phyloP scores from a whole-genome alignment of 2,113 vertebrate genomes.

The Upupa epops region DNA sequence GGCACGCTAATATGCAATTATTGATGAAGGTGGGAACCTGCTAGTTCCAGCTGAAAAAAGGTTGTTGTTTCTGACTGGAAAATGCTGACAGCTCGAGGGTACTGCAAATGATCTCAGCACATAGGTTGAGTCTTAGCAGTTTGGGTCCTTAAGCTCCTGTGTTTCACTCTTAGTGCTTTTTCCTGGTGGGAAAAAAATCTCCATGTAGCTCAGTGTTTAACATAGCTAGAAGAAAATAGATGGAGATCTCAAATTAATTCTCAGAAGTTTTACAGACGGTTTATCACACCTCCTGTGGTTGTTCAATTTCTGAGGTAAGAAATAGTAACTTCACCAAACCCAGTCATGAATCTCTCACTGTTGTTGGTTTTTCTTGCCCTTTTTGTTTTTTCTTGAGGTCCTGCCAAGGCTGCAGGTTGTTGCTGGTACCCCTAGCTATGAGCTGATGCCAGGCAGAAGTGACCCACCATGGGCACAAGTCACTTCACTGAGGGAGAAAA shows the following conservation, averaged over 20 bases:
- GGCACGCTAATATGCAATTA: background rate
- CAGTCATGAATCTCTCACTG: background rate
- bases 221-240: constrained; percentile 30
- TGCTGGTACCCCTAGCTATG: background rate
- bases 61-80: background rate
- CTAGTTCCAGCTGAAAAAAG: too few species aligned
- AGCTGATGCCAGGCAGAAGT: background rate
- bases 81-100: background rate
- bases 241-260: constrained; percentile 21
- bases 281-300: constrained; percentile 38
- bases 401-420: background rate
- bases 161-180: background rate
- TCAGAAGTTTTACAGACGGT: constrained; percentile 50
- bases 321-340: background rate
- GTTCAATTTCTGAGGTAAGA: constrained; percentile 6
- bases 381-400: background rate
- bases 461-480: background rate
- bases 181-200: background rate
- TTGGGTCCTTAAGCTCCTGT: background rate
- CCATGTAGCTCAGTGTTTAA: background rate
- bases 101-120: background rate
- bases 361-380: background rate
- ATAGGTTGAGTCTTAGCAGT: background rate
- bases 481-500: background rate
- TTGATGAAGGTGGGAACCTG: background rate